These are phyloP conservation scores for Mythimna lalbum DNA, from an alignment of 2,888 invertebrate species.

Conservation along the genomic window DNA sequence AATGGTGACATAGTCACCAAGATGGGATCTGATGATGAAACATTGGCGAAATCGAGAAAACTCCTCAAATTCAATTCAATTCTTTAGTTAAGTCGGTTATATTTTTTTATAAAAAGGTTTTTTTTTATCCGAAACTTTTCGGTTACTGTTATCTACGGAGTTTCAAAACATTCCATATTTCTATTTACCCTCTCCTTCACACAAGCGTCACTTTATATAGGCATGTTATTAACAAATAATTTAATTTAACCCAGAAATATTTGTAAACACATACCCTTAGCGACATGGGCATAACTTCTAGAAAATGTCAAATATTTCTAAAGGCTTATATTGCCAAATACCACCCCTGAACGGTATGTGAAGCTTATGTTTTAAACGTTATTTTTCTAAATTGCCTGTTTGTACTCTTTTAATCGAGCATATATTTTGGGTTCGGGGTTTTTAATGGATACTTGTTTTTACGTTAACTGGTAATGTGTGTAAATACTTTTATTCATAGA, in stretches of 20 bases:
- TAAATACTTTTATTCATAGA: not conserved
- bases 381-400: conserved; percentile 56
- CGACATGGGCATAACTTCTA: conserved; percentile 53
- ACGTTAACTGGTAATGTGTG: conserved; percentile 8
- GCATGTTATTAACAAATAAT: conserved; percentile 41
- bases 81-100: too few species aligned
- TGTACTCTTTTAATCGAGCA: conserved; percentile 45
- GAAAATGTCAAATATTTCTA: conserved; percentile 53
- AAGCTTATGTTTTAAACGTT: conserved; percentile 42
- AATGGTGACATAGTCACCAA: too few species aligned
- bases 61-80: too few species aligned
- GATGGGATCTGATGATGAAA: too few species aligned
- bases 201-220: not conserved
- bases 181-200: not conserved
- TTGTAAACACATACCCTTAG: conserved; percentile 31
- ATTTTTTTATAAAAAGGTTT: too few species aligned
- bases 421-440: conserved; percentile 28
- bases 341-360: conserved; percentile 45
- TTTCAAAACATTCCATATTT: not conserved
- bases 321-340: conserved; percentile 47
- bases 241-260: conserved; percentile 48
- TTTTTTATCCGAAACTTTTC: too few species aligned
- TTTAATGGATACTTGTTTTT: conserved; percentile 29
- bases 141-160: too few species aligned
- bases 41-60: too few species aligned